Evolutionary conservation across 2,888 invertebrate species (phyloP).

Genomic region (Epicampocera succincta): DNA sequence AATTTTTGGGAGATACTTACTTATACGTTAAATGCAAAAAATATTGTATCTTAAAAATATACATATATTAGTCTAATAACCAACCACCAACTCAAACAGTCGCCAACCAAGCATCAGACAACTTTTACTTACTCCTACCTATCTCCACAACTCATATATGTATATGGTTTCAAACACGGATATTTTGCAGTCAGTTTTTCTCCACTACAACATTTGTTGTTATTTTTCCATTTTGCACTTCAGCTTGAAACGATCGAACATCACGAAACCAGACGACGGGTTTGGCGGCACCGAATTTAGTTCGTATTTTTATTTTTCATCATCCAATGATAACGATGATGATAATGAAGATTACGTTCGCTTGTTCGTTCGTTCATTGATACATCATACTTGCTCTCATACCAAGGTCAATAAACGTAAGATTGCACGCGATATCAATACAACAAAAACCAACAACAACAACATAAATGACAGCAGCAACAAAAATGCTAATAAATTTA

Average conservation of each 20-base stretch:
- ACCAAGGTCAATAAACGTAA: conserved; percentile 72
- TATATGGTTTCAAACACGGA: conserved; percentile 56
- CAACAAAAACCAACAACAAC: conserved; percentile 64
- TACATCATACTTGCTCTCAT: conserved; percentile 69
- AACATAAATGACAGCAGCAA: conserved; percentile 51
- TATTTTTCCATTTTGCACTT: conserved; percentile 30
- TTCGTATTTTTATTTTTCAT: conserved; percentile 14
- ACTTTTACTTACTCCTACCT: conserved; percentile 46
- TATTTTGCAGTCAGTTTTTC: conserved; percentile 36
- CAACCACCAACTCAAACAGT: conserved; percentile 44
- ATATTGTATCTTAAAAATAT: conserved; percentile 18
- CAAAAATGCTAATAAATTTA: conserved; percentile 45
- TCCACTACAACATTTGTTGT: neutral
- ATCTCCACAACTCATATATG: conserved; percentile 45
- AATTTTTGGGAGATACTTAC: no score
- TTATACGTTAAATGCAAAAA: conserved; percentile 6
- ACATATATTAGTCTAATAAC: conserved; percentile 28
- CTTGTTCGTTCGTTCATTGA: conserved; percentile 63
- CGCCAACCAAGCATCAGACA: conserved; percentile 38
- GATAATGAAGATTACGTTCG: conserved; percentile 51
- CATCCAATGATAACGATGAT: conserved; percentile 29
- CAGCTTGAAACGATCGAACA: conserved; percentile 47
- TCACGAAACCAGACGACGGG: conserved; percentile 11
- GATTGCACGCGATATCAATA: conserved; percentile 71
- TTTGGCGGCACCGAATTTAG: conserved; percentile 24